Percentiles rank a stretch among this genome's conserved stretches.
Evolutionary conservation across 2,113 vertebrate genomes (phyloP).

Genomic region (Chrysemys picta): DNA sequence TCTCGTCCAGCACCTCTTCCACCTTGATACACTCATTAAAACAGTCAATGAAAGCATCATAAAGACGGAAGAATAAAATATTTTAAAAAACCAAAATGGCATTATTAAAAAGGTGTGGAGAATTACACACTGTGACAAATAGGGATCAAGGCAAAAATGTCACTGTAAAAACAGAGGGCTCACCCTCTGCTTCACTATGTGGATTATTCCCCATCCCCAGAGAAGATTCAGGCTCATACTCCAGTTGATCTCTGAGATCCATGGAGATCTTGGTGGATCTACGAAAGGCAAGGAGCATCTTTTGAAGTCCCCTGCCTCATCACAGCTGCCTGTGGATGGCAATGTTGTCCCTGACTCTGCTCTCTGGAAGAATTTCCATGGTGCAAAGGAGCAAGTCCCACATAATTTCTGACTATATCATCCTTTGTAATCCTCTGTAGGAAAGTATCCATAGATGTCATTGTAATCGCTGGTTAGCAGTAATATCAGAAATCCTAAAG

Average conservation of each 20-base stretch:
- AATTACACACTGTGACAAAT: not conserved
- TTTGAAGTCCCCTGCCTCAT: not conserved
- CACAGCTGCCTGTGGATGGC: not conserved
- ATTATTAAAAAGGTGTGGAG: not conserved
- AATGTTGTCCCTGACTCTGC: not conserved
- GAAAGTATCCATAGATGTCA: not conserved
- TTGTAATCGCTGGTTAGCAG: accelerated
- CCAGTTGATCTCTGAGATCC: not conserved
- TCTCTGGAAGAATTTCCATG: not conserved
- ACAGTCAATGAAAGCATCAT: not conserved
- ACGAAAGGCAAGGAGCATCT: not conserved
- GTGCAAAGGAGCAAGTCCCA: not conserved
- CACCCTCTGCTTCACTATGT: not conserved
- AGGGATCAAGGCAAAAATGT: not conserved
- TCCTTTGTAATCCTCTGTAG: not conserved
- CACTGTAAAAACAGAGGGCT: not conserved
- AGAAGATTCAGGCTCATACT: not conserved
- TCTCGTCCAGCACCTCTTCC: not conserved
- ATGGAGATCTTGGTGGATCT: not conserved
- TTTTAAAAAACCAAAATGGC: not conserved
- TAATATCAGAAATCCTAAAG: accelerated
- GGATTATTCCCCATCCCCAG: not conserved
- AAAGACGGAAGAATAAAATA: not conserved
- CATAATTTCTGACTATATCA: not conserved
- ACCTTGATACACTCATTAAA: not conserved